A percentile compares a stretch with the other conserved stretches of the same genome.
Evolutionary conservation across 2,113 vertebrate genomes (phyloP).

Genomic region (Oryzias melastigma): DNA sequence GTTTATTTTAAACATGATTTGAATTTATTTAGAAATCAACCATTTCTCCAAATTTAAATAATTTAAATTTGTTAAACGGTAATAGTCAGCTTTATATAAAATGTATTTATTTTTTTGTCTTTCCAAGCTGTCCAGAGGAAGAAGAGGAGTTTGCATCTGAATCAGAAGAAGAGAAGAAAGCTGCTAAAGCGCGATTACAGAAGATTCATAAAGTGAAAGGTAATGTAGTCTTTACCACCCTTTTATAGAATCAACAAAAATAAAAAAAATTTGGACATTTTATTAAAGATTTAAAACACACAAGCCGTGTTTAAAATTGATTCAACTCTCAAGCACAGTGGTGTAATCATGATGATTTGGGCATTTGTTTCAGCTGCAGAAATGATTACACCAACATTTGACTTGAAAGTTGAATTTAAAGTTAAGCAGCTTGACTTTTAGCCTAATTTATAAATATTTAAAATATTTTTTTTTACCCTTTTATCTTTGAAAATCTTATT

Average conservation of each 20-base stretch:
- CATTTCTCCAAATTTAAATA: too few species aligned
- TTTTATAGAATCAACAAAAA: too few species aligned
- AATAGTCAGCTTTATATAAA: background rate
- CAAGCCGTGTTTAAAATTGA: too few species aligned
- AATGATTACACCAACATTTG: too few species aligned
- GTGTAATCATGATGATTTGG: background rate
- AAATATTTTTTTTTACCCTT: background rate
- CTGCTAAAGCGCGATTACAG: slow-evolving; percentile 83
- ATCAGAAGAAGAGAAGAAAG: slow-evolving; percentile 88
- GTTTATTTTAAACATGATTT: too few species aligned
- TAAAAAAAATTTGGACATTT: background rate
- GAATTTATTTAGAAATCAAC: too few species aligned
- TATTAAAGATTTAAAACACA: background rate
- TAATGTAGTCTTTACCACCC: slow-evolving; percentile 32
- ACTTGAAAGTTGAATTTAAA: background rate
- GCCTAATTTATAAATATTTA: background rate
- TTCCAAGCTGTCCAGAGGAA: slow-evolving; percentile 88
- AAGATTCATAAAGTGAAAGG: slow-evolving; percentile 91
- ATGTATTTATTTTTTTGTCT: background rate
- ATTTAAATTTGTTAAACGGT: too few species aligned
- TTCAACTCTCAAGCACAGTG: background rate
- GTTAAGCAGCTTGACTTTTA: background rate
- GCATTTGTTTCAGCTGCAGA: background rate
- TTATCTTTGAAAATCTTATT: background rate
- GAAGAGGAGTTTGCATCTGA: slow-evolving; percentile 84